Percentiles rank a stretch among this genome's conserved stretches.
Evolutionary conservation across 2,113 vertebrate genomes (phyloP).

Genomic region (Phalacrocorax brasilianus): DNA sequence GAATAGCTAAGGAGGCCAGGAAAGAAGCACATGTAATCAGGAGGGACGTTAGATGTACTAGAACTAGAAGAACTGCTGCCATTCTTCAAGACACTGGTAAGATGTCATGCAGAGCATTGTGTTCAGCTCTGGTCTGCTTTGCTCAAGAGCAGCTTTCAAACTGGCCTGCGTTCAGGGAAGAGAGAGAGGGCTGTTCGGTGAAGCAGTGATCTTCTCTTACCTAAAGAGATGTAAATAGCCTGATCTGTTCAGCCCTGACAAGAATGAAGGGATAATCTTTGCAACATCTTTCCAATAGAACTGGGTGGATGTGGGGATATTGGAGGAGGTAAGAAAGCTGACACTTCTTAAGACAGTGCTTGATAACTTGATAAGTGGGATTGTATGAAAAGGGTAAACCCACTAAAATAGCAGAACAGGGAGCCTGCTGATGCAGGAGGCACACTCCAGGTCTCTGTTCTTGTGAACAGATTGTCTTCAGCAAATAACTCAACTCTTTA

Average conservation of each 20-base stretch:
- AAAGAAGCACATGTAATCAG: neutral
- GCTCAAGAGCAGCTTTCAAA: neutral
- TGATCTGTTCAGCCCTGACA: neutral
- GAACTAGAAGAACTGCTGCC: neutral
- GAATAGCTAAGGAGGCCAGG: neutral
- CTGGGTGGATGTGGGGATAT: neutral
- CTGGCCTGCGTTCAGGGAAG: neutral
- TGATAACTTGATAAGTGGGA: slow-evolving; percentile 27
- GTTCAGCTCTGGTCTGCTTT: neutral
- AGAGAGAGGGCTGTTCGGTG: neutral
- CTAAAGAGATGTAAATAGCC: neutral
- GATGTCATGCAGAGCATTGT: neutral
- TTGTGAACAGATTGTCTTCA: neutral
- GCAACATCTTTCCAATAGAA: neutral
- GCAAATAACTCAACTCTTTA: neutral
- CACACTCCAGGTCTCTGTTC: neutral
- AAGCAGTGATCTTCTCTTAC: neutral
- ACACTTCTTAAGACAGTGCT: neutral
- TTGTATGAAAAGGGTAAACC: neutral
- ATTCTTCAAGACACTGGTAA: neutral
- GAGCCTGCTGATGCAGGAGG: neutral
- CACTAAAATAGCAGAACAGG: slow-evolving; percentile 10
- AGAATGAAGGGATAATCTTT: neutral
- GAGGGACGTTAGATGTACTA: neutral
- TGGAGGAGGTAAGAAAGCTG: slow-evolving; percentile 38